Percentiles rank a stretch among this genome's conserved stretches.
Evolutionary conservation across 2,797 vertebrate species (phyloP).

Genomic region (Enteromius fasciolatus): DNA sequence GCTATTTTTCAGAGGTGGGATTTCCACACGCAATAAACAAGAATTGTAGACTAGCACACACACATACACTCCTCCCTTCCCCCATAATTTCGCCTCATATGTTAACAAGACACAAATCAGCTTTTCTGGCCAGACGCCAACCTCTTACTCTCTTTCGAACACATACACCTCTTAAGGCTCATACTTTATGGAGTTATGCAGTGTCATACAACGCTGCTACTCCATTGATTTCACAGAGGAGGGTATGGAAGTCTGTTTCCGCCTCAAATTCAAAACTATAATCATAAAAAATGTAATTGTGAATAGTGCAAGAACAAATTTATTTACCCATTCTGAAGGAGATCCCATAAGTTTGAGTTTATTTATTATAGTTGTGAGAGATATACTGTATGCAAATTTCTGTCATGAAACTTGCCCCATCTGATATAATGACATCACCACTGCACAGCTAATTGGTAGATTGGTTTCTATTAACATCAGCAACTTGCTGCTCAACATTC

Average conservation of each 20-base stretch:
- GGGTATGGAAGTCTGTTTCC: neutral
- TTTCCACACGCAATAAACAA: slow-evolving; percentile 57
- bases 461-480: too few species aligned
- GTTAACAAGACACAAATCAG: slow-evolving; percentile 59
- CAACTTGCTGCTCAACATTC: too few species aligned
- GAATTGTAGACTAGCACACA: slow-evolving; percentile 41
- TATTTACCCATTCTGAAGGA: neutral
- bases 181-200: neutral
- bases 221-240: neutral
- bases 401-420: neutral
- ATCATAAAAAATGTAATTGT: neutral
- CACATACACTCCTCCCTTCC: neutral
- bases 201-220: neutral
- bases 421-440: neutral
- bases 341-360: too few species aligned
- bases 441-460: too few species aligned
- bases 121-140: slow-evolving; percentile 48
- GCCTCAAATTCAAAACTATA: neutral
- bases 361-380: neutral
- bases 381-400: neutral
- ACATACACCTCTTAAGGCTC: slow-evolving; percentile 5
- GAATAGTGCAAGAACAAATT: neutral
- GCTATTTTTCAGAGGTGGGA: slow-evolving; percentile 42
- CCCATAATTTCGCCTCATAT: slow-evolving; percentile 28
- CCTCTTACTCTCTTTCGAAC: neutral